Conservation (phyloP, 2,797 vertebrate genomes). For the Phataginus tricuspis region DNA sequence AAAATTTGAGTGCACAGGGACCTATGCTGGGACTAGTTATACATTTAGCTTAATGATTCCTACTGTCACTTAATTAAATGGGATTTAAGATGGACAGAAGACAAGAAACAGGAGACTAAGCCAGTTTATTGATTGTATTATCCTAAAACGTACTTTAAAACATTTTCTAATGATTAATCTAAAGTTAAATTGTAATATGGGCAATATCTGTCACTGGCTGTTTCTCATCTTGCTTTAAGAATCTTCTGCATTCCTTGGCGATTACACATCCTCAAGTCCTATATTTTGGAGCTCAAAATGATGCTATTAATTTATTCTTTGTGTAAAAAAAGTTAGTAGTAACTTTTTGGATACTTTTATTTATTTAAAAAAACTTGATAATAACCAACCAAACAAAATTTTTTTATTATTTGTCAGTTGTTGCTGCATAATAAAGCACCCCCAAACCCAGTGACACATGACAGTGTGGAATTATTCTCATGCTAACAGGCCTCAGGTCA, state of each 20-base stretch:
- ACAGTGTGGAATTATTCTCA: not conserved
- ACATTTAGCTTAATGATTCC: conserved; percentile 20
- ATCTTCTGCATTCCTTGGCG: not conserved
- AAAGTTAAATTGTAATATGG: not conserved
- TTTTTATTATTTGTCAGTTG: not conserved
- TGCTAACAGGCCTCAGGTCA: not conserved
- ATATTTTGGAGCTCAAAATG: not conserved
- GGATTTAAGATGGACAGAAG: not conserved
- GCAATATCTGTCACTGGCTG: not conserved
- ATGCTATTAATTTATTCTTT: not conserved
- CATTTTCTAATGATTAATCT: conserved; percentile 28
- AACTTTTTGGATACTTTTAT: not conserved
- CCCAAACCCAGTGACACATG: not conserved
- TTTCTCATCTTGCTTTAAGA: not conserved
- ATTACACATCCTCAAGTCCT: not conserved
- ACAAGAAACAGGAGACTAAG: not conserved
- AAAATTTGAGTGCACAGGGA: not conserved
- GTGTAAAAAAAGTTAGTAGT: not conserved
- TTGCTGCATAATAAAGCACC: not conserved
- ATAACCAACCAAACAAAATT: not conserved
- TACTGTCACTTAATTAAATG: conserved; percentile 4
- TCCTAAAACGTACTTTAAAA: not conserved
- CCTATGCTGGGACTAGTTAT: not conserved
- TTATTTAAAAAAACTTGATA: not conserved
- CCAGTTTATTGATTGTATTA: conserved; percentile 1